Conservation (phyloP, 2,797 vertebrate genomes). For the Myiotriccus ornatus region DNA sequence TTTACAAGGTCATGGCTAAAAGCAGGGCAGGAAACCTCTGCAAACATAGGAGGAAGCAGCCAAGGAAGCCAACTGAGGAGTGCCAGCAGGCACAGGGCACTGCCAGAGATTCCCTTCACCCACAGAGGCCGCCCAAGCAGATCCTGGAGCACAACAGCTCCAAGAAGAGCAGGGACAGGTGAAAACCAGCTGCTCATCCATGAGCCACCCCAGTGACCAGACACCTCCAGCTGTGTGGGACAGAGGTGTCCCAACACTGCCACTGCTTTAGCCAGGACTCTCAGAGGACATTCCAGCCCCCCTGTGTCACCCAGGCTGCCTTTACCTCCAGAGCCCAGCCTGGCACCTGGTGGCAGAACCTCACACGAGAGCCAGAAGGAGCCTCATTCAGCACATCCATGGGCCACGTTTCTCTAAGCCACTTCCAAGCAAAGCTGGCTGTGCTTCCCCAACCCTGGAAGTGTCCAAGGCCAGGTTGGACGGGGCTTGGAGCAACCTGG, state of each 20-base stretch:
- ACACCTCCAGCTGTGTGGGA: background rate
- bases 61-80: background rate
- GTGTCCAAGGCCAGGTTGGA: background rate
- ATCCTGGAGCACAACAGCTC: background rate
- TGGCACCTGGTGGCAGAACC: background rate
- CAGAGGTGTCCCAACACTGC: background rate
- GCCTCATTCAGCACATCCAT: rapidly evolving
- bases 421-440: background rate
- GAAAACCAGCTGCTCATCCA: background rate
- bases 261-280: background rate
- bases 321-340: background rate
- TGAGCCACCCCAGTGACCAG: background rate
- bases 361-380: rapidly evolving
- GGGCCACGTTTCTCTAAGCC: background rate
- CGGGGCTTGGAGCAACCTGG: background rate
- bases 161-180: background rate
- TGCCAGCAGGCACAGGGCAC: background rate
- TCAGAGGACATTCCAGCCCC: background rate
- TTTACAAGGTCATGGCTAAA: background rate
- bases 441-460: background rate
- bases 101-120: background rate
- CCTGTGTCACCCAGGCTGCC: rapidly evolving
- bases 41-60: background rate
- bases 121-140: rapidly evolving
- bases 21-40: background rate